Conservation (phyloP, 2,797 vertebrate genomes). For the Helostoma temminkii region DNA sequence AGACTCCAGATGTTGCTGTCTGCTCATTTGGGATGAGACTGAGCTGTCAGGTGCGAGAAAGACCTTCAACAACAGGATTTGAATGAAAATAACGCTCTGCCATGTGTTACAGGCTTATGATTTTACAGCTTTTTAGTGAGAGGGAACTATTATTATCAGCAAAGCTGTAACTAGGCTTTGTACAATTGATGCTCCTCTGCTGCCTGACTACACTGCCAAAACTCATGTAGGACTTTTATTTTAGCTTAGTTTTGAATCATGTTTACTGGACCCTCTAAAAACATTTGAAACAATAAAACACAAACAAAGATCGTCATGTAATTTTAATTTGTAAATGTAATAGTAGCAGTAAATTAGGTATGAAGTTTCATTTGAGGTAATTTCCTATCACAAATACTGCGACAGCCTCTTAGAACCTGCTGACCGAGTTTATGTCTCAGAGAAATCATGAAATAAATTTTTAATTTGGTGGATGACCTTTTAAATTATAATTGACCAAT, state of each 20-base stretch:
- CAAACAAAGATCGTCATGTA: not conserved
- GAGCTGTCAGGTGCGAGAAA: conserved; percentile 72
- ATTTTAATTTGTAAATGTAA: too few relatives aligned
- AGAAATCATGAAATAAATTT: not conserved
- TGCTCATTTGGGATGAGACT: conserved; percentile 64
- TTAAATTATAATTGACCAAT: not conserved
- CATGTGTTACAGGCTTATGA: conserved; percentile 47
- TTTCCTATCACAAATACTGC: conserved; percentile 21
- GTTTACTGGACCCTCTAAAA: conserved; percentile 7
- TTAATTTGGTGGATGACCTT: not conserved
- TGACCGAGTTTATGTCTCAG: not conserved
- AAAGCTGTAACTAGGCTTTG: conserved; percentile 45
- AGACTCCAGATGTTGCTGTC: conserved; percentile 75
- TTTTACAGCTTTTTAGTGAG: conserved; percentile 29
- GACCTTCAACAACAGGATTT: conserved; percentile 48
- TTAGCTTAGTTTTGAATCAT: not conserved
- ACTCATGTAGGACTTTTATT: conserved; percentile 10
- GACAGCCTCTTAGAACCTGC: conserved; percentile 1
- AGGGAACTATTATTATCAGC: conserved; percentile 31
- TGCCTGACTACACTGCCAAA: conserved; percentile 23
- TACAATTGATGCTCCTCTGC: conserved; percentile 14
- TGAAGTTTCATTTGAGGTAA: conserved; percentile 10
- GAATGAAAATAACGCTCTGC: conserved; percentile 46
- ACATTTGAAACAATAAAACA: not conserved
- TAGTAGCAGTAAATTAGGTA: not conserved